Evolutionary conservation across 2,797 vertebrate species (phyloP).

Genomic region (Hippocampus kuda): DNA sequence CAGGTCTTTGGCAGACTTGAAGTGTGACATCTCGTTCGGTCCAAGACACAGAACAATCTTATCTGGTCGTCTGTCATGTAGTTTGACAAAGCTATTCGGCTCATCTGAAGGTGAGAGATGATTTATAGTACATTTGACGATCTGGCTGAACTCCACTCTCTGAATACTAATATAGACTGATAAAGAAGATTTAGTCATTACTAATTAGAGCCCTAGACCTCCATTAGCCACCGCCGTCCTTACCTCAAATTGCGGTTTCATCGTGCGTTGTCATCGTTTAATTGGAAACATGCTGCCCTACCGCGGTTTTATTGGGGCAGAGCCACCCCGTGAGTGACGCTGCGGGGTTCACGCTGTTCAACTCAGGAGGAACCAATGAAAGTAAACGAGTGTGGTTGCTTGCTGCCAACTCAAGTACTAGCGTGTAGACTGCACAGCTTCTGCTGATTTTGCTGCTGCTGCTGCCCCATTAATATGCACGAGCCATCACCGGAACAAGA

Average conservation of each 20-base stretch:
- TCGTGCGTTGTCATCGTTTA: slow-evolving; percentile 26
- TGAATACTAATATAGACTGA: not conserved
- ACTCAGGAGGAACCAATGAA: slow-evolving; percentile 30
- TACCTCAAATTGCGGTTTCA: slow-evolving; percentile 2
- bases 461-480: slow-evolving; percentile 23
- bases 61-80: too few relatives aligned
- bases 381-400: slow-evolving; percentile 15
- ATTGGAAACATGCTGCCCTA: slow-evolving; percentile 30
- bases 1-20: too few relatives aligned
- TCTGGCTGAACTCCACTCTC: not conserved
- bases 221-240: not conserved
- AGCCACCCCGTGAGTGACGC: slow-evolving; percentile 11
- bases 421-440: slow-evolving; percentile 3
- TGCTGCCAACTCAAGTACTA: slow-evolving; percentile 8
- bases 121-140: not conserved
- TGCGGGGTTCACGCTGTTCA: slow-evolving; percentile 29
- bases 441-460: not conserved
- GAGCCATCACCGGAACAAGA: slow-evolving; percentile 6
- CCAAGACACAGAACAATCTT: too few relatives aligned
- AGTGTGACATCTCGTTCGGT: too few relatives aligned
- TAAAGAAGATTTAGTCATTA: not conserved
- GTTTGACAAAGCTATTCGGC: too few relatives aligned
- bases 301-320: slow-evolving; percentile 31
- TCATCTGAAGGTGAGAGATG: not conserved
- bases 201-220: not conserved